These are phyloP conservation scores for Crotalus viridis DNA, from an alignment of 2,113 vertebrate species.

Conservation along the genomic window DNA sequence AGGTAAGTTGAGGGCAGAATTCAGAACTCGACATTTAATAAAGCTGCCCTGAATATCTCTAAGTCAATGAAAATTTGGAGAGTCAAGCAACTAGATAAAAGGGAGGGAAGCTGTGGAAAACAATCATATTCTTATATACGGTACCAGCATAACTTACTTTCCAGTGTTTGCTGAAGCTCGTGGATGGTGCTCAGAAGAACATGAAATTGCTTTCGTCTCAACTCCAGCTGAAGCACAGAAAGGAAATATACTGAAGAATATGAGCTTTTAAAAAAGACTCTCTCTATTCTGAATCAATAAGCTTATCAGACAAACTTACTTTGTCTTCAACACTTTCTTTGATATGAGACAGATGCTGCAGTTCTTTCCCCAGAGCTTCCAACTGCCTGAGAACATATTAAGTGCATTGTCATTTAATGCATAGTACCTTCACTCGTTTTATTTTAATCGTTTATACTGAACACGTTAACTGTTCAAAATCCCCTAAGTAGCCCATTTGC, in stretches of 20 bases:
- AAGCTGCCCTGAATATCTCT: neutral
- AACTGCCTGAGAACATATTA: constrained; percentile 80
- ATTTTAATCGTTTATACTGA: neutral
- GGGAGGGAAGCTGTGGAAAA: neutral
- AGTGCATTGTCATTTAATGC: neutral
- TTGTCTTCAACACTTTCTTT: constrained; percentile 98
- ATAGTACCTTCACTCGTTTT: neutral
- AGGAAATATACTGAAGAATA: constrained; percentile 7
- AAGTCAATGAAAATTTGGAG: neutral
- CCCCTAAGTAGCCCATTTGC: neutral
- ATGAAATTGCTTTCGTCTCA: constrained; percentile 96
- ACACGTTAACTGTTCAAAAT: neutral
- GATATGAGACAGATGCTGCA: constrained; percentile 91
- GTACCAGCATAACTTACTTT: constrained; percentile 80
- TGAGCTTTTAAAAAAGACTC: neutral
- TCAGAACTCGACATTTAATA: neutral
- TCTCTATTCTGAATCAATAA: neutral
- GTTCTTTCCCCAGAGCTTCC: constrained; percentile 93
- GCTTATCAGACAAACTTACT: constrained; percentile 67
- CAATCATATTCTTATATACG: neutral
- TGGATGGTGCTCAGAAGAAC: constrained; percentile 97
- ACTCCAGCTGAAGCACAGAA: constrained; percentile 79
- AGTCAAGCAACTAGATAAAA: neutral
- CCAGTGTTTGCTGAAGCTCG: constrained; percentile 95
- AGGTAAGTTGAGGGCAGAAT: neutral